These are phyloP conservation scores for Ispidina lecontei DNA, from an alignment of 2,797 vertebrate genomes.

Conservation along the genomic window DNA sequence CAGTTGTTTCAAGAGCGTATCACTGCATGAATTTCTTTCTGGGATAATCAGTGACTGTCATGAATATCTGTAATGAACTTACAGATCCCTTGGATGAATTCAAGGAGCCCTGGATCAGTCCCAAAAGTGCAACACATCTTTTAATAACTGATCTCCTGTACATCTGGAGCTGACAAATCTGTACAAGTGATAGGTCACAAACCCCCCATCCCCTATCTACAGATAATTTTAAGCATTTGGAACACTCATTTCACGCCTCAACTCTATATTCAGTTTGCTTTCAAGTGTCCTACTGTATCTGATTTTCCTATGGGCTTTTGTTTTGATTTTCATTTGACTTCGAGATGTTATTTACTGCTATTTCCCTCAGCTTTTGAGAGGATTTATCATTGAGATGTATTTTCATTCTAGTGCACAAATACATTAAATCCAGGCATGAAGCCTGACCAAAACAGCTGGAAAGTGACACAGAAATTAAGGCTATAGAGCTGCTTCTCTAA, in stretches of 20 bases:
- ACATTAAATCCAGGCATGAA: constrained; percentile 53
- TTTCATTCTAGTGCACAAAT: constrained; percentile 50
- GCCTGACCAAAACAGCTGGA: constrained; percentile 67
- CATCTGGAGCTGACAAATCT: constrained; percentile 20
- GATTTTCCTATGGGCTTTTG: constrained; percentile 1
- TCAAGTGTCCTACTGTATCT: constrained; percentile 17
- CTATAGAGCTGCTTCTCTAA: constrained; percentile 58
- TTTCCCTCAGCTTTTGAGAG: constrained; percentile 28
- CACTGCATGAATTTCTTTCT: constrained; percentile 14
- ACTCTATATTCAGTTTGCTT: background rate
- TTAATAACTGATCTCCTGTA: background rate
- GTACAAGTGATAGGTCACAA: background rate
- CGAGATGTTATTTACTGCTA: constrained; percentile 59
- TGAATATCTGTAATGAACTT: constrained; percentile 14
- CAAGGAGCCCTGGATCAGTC: background rate
- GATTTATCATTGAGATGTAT: constrained; percentile 62
- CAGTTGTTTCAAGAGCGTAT: background rate
- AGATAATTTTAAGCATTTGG: constrained; percentile 30
- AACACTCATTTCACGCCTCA: constrained; percentile 8
- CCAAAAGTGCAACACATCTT: background rate
- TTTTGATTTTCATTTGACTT: constrained; percentile 52
- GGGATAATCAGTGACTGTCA: background rate
- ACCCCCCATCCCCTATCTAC: background rate
- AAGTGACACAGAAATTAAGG: constrained; percentile 69
- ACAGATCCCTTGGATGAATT: background rate